A percentile compares a stretch with the other conserved stretches of the same genome.
These are phyloP conservation scores for Eustalomyia histrio DNA, from an alignment of 2,888 invertebrate genomes.

Conservation along the genomic window DNA sequence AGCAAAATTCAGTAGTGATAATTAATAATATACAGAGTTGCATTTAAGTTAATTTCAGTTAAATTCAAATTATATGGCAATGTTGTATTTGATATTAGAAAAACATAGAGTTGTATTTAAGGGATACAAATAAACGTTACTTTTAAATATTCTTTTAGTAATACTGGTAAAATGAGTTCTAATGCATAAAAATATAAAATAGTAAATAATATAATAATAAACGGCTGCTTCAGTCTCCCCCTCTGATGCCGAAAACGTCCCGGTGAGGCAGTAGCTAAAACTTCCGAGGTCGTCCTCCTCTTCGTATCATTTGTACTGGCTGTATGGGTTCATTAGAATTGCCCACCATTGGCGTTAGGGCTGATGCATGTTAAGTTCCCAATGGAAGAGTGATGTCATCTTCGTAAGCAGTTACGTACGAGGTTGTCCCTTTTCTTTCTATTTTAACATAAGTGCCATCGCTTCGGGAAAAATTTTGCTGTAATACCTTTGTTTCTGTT, in stretches of 20 bases:
- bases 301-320: conserved; percentile 9
- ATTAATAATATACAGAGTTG: too few species aligned
- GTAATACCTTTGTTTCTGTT: conserved; percentile 64
- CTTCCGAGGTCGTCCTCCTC: conserved; percentile 28
- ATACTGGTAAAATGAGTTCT: too few species aligned
- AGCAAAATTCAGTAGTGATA: too few species aligned
- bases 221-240: too few species aligned
- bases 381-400: conserved; percentile 24
- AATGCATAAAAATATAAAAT: too few species aligned
- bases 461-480: conserved; percentile 71
- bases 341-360: conserved; percentile 21
- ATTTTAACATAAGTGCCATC: conserved; percentile 63
- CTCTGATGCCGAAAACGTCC: conserved; percentile 27
- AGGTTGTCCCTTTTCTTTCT: conserved; percentile 63
- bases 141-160: too few species aligned
- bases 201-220: too few species aligned
- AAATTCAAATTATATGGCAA: too few species aligned
- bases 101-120: too few species aligned
- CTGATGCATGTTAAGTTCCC: conserved; percentile 40
- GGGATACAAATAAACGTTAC: too few species aligned
- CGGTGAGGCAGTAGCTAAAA: conserved; percentile 27
- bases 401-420: conserved; percentile 29
- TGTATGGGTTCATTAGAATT: conserved; percentile 3
- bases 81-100: too few species aligned
- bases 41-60: too few species aligned